phyloP scores from a whole-genome alignment of 2,888 invertebrate species.

The Carcina quercana region DNA sequence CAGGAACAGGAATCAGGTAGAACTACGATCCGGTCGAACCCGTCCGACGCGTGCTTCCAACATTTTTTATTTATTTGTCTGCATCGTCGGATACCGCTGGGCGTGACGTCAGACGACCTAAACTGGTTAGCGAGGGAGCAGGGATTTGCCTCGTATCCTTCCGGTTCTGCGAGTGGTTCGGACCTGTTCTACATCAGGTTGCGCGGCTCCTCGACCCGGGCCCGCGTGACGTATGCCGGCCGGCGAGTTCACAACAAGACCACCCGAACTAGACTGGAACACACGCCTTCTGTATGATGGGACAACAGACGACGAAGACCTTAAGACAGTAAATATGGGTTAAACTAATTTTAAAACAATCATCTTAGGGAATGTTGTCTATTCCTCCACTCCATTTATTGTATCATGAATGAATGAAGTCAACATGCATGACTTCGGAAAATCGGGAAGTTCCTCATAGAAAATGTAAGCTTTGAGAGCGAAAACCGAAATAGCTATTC shows the following conservation, averaged over 20 bases:
- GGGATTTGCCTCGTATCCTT: constrained; percentile 74
- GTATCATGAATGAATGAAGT: no score
- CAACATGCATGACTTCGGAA: no score
- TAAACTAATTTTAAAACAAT: no score
- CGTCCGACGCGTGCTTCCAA: constrained; percentile 73
- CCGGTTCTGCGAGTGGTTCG: constrained; percentile 70
- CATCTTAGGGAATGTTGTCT: no score
- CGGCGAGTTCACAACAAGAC: constrained; percentile 26
- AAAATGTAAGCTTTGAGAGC: no score
- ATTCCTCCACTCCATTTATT: no score
- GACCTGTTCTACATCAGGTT: constrained; percentile 73
- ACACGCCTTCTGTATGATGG: no score
- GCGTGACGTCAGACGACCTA: constrained; percentile 72
- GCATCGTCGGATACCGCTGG: constrained; percentile 72
- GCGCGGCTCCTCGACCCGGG: constrained; percentile 38
- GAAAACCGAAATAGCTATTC: no score
- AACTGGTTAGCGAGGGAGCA: constrained; percentile 74
- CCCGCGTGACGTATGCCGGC: constrained; percentile 50
- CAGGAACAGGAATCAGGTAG: constrained; percentile 75
- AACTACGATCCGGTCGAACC: constrained; percentile 74
- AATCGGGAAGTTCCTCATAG: no score
- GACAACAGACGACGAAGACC: no score
- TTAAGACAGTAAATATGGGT: no score
- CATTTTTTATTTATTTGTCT: constrained; percentile 75
- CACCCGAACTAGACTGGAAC: constrained; percentile 41